These are phyloP conservation scores for Etheostoma nigrum DNA, from an alignment of 2,797 vertebrate genomes.

Conservation along the genomic window DNA sequence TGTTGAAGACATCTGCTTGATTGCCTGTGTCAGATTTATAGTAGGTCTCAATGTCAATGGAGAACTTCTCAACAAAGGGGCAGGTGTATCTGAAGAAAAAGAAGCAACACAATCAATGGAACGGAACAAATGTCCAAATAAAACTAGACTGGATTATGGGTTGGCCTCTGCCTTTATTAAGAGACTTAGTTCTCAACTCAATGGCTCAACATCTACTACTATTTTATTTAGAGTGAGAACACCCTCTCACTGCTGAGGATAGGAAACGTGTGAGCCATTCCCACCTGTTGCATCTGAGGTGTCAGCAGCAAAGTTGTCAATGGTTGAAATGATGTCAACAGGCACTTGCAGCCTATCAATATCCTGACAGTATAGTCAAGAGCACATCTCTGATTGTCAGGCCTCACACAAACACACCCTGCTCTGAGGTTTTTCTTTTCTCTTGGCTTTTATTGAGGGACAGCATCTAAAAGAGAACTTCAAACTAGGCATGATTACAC, in stretches of 20 bases:
- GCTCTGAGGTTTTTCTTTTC: conserved; percentile 24
- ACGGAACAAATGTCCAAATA: not conserved
- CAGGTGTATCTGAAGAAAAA: conserved; percentile 91
- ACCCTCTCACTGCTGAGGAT: conserved; percentile 29
- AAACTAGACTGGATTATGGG: not conserved
- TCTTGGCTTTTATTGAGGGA: conserved; percentile 8
- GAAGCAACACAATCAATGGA: not conserved
- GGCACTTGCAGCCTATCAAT: conserved; percentile 70
- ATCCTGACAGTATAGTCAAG: conserved; percentile 60
- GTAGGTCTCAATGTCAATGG: conserved; percentile 98
- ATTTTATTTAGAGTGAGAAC: conserved; percentile 31
- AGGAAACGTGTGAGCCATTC: conserved; percentile 49
- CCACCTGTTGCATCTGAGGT: conserved; percentile 60
- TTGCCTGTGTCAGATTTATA: conserved; percentile 94
- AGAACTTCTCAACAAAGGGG: conserved; percentile 99
- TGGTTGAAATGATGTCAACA: conserved; percentile 68
- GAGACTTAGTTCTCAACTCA: conserved; percentile 7
- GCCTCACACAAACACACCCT: conserved; percentile 49
- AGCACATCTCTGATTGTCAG: conserved; percentile 56
- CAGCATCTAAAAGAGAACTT: conserved; percentile 6
- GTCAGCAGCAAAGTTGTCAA: conserved; percentile 64
- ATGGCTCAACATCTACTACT: conserved; percentile 19
- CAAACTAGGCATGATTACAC: conserved; percentile 6
- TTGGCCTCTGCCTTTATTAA: conserved; percentile 22
- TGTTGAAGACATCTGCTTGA: conserved; percentile 93